Base-by-base conservation (phyloP, 2,888 invertebrate genomes). In the Meta bourneti region DNA sequence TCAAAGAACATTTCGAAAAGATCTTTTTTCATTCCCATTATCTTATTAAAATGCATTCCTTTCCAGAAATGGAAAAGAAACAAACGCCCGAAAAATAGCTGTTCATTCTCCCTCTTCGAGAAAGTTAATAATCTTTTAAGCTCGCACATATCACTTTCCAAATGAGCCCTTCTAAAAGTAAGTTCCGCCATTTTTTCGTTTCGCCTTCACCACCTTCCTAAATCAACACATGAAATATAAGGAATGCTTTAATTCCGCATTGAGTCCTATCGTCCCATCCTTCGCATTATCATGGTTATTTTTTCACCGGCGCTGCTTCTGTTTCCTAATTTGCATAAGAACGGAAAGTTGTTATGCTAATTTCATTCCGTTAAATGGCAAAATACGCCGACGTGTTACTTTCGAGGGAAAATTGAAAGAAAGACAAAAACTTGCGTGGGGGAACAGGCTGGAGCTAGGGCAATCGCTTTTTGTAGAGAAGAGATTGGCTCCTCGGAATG, bases 281-380 rank as follows among this genome's bases (percentile, higher is more conserved):
- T 61, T 61, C 16, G 61, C 61, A 16, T 61, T 61, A 61, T 61
- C 61, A 16, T 9, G 61, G 61, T 16, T 61, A 16, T 61, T 61
- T 61, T 61, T 61, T 61, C 61, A 16, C 61, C 61, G 16, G 11
- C 11, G 61, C 61, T 61, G 61, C 16, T n/a, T 9, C 34, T 78
- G 52, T 52, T 78, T 78, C 11, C 78, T 20, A 51, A 78, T 78
- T 78, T 78, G 52, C 78, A 78, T 78, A 48, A 78, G 51, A 78
- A 78, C 52, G 78, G 49, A 78, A 78, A 78, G 52, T 78, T 78
- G 34, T 19, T 78, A 78, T 78, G 78, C n/a, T 78, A 78, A 78
- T 78, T 52, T 51, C 52, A 78, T n/a, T 52, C 78, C 52, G 52
- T 52, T 78, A 52, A 78, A 78, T n/a, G 16, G 51, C 52, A 52